Conservation (phyloP, 2,113 vertebrate genomes). For the Pogona vitticeps region DNA sequence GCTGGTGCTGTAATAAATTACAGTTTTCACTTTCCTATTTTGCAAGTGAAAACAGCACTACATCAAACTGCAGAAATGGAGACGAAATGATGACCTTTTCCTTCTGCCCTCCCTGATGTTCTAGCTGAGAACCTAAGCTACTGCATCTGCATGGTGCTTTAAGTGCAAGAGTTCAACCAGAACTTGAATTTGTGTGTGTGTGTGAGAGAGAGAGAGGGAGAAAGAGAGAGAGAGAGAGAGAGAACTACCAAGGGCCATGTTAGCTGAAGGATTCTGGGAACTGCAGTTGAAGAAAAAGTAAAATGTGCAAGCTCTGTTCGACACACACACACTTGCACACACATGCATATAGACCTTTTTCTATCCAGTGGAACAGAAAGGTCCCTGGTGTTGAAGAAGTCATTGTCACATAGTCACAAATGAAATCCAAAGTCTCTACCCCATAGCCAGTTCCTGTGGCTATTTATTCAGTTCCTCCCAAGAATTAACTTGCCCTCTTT, state of each 20-base stretch:
- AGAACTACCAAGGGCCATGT: too few relatives aligned
- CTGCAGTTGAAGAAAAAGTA: too few relatives aligned
- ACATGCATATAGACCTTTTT: conserved; percentile 9
- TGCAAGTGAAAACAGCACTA: conserved; percentile 79
- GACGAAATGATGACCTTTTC: conserved; percentile 68
- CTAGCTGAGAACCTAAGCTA: conserved; percentile 28
- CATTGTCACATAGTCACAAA: conserved; percentile 65
- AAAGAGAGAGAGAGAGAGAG: too few relatives aligned
- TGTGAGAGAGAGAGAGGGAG: too few relatives aligned
- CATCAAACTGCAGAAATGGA: conserved; percentile 70
- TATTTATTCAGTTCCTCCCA: conserved; percentile 81
- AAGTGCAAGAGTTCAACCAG: conserved; percentile 28
- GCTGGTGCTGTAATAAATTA: conserved; percentile 81
- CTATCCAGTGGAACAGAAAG: conserved; percentile 6
- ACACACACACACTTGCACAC: background rate
- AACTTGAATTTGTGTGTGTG: too few relatives aligned
- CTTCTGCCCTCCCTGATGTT: conserved; percentile 52
- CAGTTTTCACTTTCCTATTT: conserved; percentile 79
- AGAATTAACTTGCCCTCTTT: conserved; percentile 89
- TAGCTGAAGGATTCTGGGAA: too few relatives aligned
- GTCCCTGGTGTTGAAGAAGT: conserved; percentile 55
- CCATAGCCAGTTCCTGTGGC: conserved; percentile 69
- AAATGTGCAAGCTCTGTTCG: too few relatives aligned
- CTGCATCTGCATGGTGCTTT: conserved; percentile 5
- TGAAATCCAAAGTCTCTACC: conserved; percentile 65